Evolutionary conservation across 2,888 invertebrate genomes (phyloP), one percentile per base, ranked within the genome.

Genomic region (Lepidonotus clava): DNA sequence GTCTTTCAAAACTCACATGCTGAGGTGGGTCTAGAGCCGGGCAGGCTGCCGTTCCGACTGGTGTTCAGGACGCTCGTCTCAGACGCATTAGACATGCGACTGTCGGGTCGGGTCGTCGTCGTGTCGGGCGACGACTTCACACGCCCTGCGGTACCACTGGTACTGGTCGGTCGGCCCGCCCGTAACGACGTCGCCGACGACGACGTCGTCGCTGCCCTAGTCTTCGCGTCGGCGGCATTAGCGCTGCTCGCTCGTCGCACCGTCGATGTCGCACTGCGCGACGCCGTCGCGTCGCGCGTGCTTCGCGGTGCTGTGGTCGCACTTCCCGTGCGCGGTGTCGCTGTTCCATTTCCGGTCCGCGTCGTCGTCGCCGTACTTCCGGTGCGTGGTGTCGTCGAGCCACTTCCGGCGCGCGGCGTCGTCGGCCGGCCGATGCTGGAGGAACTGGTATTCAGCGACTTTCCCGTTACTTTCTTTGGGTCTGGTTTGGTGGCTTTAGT

Each of bases 1-100:
- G n/a, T n/a, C n/a, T n/a, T n/a, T n/a, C n/a, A n/a, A n/a, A n/a
- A 51, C 80, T 80, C 41, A 80, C 80, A 41, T 41, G 80, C 80
- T 24, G 80, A 80, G 28, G 80, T 80, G 28, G 80, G 80, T 24
- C 80, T 41, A 21, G 80, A 80, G 41, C 46, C 41, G 0, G 80
- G 46, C 46, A 80, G 46, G 80, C 46, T 80, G 32, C 80, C 80
- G 14, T 41, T 51, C 46, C 80, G 24, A 4, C 80, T 46, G 1
- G 80, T 80, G 36, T 38, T 41, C 2, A 38, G 76, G 4, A 38
- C 40, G 24, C 76, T 76, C 18, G 76, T 28, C 46, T 80, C 80
- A 1, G 80, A 80, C 0, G 80, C 80, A 11, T 28, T 80, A 18
- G 80, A 80, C 80, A 32, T 24, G 8, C 80, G 41, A 28, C 80